Evolutionary conservation across 2,888 invertebrate genomes (phyloP).

Genomic region (Hedychridium roseum): DNA sequence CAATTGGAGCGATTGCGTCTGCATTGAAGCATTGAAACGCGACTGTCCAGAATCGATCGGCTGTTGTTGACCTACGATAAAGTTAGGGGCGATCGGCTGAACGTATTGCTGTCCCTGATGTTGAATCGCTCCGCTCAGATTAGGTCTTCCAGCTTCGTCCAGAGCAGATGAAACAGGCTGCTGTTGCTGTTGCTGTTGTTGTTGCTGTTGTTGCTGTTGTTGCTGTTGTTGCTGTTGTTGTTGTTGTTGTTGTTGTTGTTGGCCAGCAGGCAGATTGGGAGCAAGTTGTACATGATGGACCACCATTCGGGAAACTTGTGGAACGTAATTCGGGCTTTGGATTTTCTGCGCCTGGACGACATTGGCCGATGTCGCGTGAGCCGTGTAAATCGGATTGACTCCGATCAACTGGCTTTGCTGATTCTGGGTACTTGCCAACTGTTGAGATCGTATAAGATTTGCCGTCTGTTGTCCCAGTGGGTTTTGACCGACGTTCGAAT

Average conservation of each 20-base stretch:
- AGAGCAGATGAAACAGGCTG: too few species aligned
- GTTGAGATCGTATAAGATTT: slow-evolving; percentile 41
- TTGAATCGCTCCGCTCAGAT: too few species aligned
- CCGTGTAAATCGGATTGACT: slow-evolving; percentile 48
- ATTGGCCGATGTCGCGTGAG: slow-evolving; percentile 49
- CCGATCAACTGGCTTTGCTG: slow-evolving; percentile 31
- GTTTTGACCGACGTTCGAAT: slow-evolving; percentile 54
- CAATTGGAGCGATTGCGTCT: too few species aligned
- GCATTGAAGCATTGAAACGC: slow-evolving; percentile 15
- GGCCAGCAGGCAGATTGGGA: background rate
- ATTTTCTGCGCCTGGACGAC: slow-evolving; percentile 52
- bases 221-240: too few species aligned
- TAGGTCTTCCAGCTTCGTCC: too few species aligned
- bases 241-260: too few species aligned
- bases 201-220: too few species aligned
- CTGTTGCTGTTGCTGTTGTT: too few species aligned
- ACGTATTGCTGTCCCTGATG: slow-evolving; percentile 21
- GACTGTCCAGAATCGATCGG: slow-evolving; percentile 6
- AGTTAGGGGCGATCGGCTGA: slow-evolving; percentile 24
- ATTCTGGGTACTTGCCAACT: slow-evolving; percentile 33
- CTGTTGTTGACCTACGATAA: slow-evolving; percentile 25
- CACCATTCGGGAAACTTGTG: slow-evolving; percentile 24
- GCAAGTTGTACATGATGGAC: background rate
- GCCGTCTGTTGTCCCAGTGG: slow-evolving; percentile 36
- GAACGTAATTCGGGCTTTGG: slow-evolving; percentile 35